Evolutionary conservation across 2,888 invertebrate genomes (phyloP), one percentile per base, ranked within the genome.

Genomic region (Tetramorium bicarinatum): DNA sequence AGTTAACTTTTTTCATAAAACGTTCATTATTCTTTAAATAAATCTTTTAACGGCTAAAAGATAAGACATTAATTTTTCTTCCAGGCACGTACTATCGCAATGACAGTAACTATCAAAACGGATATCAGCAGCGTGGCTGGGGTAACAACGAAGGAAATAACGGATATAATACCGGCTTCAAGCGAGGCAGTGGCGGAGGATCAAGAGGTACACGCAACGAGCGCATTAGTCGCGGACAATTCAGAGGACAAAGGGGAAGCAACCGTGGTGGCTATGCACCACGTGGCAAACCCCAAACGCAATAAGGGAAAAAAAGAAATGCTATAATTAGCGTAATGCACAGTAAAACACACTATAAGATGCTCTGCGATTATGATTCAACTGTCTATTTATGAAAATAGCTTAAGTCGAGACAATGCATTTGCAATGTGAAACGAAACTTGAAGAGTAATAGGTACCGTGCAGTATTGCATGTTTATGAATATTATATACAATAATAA

Each of bases 91-190:
- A 94, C 74, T 95, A 95, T 85, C 94, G 95, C 34, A 94, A 94
- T 49, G 94, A 94, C 81, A 93, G 90, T 74, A 95, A 94, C 83
- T 95, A 95, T 82, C 95, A 95, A 87, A 95, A 95, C 72, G 95
- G 95, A 41, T 95, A 95, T 90, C 95, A 95, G 81, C 94, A 92
- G 82, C 93, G 94, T 38, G 93, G 93, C 56, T 94, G 94, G 91
- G 93, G 93, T 59, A 93, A 92, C 80, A 91, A 90, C 44, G 93
- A 92, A 18, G 92, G 92, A 9, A 88, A 86, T 41, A 82, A 87
- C 21, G 88, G 93, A 82, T 93, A 93, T 72, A 92, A 93, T 56
- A 91, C 92, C 38, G 93, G 94, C 15, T 94, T 94, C 80, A 94
- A 94, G 71, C 93, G 94, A 79, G 93, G 76, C 21, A 89, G 92